Base-by-base conservation (phyloP, 2,113 vertebrate genomes). In the Paradisaea rubra region DNA sequence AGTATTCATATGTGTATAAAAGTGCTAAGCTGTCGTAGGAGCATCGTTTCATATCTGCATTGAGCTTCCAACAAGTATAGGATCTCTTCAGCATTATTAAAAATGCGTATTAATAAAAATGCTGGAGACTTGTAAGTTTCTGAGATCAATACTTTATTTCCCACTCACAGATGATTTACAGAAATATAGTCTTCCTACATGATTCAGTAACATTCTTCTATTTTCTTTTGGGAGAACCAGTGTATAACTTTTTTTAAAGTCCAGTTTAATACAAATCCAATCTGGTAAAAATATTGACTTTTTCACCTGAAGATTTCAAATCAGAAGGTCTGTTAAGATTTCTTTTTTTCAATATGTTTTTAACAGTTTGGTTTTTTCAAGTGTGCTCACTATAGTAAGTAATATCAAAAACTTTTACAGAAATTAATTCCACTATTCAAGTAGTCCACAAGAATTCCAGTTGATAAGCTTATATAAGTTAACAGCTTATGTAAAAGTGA, bases 381-480 rank as follows among this genome's bases (percentile, higher is more conserved):
- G 21, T 69, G 11, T 22, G 10, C 76, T 88, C 22, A 82, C 37
- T 84, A 84, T 79, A 88, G 71, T 28, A 81, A 86, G 56, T 66
- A 70, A 86, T 96, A 94, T 70, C 10, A 94, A 74, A 86, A 64
- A 41, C 44, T 86, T 59, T 86, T 70, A 59, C 27, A 64, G 71
- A 63, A 83, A 52, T 84, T 86, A 92, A 92, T 91, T 84, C 83
- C 52, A 56, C 60, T 94, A 41, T 90, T 94, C 76, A 86, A 88
- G 60, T 28, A 73, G 64, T 86, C 89, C 52, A 83, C 73, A 93
- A 80, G 56, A 78, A 96, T 72, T 81, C 80, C 74, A 42, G 68
- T 70, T 81, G 68, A 93, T 91, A 93, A 95, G 54, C 60, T 81
- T 86, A 86, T 90, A 56, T 49, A 93, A 94, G 64, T 92, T 92